Base-by-base conservation (phyloP, 2,113 vertebrate species). In the Chitala chitala region DNA sequence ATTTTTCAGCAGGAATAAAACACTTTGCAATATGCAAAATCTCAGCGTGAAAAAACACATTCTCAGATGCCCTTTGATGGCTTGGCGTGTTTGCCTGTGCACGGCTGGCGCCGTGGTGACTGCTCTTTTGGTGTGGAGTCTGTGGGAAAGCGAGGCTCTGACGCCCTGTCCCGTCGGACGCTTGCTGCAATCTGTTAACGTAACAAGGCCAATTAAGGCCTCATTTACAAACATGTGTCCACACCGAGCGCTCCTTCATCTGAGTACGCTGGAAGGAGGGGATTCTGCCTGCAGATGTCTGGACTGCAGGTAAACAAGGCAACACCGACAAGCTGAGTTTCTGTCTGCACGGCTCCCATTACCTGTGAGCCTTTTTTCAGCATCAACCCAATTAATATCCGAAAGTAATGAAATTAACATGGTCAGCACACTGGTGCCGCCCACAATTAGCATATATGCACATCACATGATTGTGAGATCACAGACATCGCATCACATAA, bases 191-290 rank as follows among this genome's bases (percentile, higher is more conserved):
- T 75, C 76, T 74, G 76, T 76, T 79, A 69, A 64, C 55, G 56
- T 79, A 78, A 75, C 76, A 59, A 58, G 76, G 56, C 69, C 51
- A 73, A 75, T 74, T 80, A 71, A 71, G 69, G 54, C 6, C 33
- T 78, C 63, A 53, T 59, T 75, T 76, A 73, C 69, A 48, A 70
- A 73, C 72, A 78, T 71, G 40, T 76, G 76, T 73, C 75, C 48
- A 77, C 40, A 17, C 7, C 50, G 53, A 26, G 3, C 61, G 13
- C 69, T 24, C 26, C 48, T 29, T 63, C 61, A 31, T 54, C 46
- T 69, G 71, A 8, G 59, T n/a, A 38, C n/a, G n/a, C 31, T 9
- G 38, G 15, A n/a, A 20, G 13, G 20, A 15, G 8, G 64, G 9
- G 40, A 22, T 20, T 50, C 48, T 64, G 33, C 63, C 56, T 63